Percentiles rank a stretch among this genome's conserved stretches.
These are phyloP conservation scores for Vandiemenella viatica DNA, from an alignment of 2,888 invertebrate genomes.

Conservation along the genomic window DNA sequence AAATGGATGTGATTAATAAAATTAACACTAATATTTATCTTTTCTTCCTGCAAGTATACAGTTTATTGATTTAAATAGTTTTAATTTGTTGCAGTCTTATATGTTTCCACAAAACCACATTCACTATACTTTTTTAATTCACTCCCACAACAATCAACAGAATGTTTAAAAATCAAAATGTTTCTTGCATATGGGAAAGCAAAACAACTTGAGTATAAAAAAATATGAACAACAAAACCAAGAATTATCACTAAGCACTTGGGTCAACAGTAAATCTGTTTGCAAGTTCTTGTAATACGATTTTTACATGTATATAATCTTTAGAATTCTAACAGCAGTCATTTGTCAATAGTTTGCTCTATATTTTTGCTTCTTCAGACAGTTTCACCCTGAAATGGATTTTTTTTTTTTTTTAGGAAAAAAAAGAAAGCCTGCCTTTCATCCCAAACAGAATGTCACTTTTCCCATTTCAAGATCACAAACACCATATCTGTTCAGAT, in stretches of 20 bases:
- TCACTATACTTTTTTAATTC: background rate
- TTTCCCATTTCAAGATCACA: background rate
- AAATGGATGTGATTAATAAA: too few species aligned
- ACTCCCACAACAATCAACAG: background rate
- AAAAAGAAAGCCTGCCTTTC: background rate
- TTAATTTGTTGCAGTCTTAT: conserved; percentile 1
- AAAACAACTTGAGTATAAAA: background rate
- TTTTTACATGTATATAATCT: background rate
- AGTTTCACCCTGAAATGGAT: too few species aligned
- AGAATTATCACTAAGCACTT: background rate
- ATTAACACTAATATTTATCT: too few species aligned
- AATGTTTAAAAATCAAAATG: background rate
- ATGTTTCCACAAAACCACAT: background rate
- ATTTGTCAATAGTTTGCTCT: background rate
- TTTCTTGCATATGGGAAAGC: background rate
- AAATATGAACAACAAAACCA: background rate
- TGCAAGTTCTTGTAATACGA: background rate
- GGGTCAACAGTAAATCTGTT: background rate
- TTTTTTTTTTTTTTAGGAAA: background rate
- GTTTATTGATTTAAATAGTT: too few species aligned
- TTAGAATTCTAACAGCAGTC: background rate
- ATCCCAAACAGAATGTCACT: background rate
- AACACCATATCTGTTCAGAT: background rate
- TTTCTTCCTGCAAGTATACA: too few species aligned
- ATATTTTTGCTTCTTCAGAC: background rate